These are phyloP conservation scores for Leucophenga maculata DNA, from an alignment of 2,888 invertebrate species.

Conservation along the genomic window DNA sequence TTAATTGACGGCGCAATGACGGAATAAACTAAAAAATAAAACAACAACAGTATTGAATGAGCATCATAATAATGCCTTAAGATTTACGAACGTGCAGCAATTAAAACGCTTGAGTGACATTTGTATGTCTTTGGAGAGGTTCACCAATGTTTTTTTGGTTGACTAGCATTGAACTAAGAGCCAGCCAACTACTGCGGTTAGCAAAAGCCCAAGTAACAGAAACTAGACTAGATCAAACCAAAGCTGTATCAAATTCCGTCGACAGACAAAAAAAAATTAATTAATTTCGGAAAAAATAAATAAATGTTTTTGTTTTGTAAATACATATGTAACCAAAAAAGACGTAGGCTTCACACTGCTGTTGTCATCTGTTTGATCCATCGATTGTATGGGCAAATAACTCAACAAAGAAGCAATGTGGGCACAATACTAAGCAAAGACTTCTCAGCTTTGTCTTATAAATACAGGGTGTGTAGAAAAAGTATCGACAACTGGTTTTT, in stretches of 20 bases:
- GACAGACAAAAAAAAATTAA: not conserved
- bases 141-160: too few relatives aligned
- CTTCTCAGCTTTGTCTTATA: not conserved
- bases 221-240: not conserved
- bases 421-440: not conserved
- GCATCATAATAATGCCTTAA: not conserved
- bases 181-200: constrained; percentile 41
- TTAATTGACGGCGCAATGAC: not conserved
- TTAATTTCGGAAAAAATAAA: not conserved
- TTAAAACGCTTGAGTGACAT: too few relatives aligned
- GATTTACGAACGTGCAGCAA: not conserved
- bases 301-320: not conserved
- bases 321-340: not conserved
- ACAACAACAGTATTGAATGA: too few relatives aligned
- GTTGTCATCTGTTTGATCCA: too few relatives aligned
- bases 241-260: not conserved
- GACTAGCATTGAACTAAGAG: constrained; percentile 42
- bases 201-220: constrained; percentile 17
- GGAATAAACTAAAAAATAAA: not conserved
- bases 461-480: too few relatives aligned
- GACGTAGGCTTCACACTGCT: not conserved
- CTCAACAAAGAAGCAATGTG: not conserved
- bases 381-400: not conserved
- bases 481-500: not conserved
- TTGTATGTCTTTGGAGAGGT: too few relatives aligned